Evolutionary conservation across 1,140 invertebrate species (phyloP).

Genomic region (Drosophila sp.): DNA sequence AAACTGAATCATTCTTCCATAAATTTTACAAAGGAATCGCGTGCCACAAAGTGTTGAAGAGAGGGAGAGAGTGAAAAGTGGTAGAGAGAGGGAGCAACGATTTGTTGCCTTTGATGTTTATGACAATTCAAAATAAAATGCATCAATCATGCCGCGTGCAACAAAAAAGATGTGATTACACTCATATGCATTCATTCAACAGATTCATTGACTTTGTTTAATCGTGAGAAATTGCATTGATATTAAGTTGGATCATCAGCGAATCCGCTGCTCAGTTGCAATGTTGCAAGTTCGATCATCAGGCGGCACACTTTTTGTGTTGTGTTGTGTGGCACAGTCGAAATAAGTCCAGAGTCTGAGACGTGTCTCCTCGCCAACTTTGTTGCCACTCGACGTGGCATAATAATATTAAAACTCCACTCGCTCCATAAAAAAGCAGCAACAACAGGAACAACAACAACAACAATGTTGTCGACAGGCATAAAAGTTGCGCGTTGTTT

Average conservation of each 20-base stretch:
- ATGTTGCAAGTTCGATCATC: constrained; percentile 25
- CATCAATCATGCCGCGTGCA: constrained; percentile 59
- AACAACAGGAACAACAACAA: constrained; percentile 26
- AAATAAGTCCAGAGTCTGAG: constrained; percentile 47
- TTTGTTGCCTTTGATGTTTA: constrained; percentile 64
- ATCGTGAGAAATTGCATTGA: constrained; percentile 60
- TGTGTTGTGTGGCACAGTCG: constrained; percentile 13
- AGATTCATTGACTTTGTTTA: constrained; percentile 41
- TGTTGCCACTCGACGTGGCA: constrained; percentile 72
- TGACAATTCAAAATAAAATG: constrained; percentile 65
- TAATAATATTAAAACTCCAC: constrained; percentile 74
- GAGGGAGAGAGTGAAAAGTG: neutral
- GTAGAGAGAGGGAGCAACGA: neutral
- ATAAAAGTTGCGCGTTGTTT: constrained; percentile 78
- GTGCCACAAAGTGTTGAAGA: constrained; percentile 30
- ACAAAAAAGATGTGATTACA: neutral
- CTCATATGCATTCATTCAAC: constrained; percentile 37
- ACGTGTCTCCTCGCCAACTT: constrained; percentile 48
- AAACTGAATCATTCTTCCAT: constrained; percentile 61
- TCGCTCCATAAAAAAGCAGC: constrained; percentile 17
- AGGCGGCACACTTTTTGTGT: constrained; percentile 50
- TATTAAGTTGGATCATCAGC: constrained; percentile 40
- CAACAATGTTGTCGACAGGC: constrained; percentile 50
- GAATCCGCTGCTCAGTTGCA: neutral
- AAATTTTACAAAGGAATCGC: constrained; percentile 46